Evolutionary conservation across 2,113 vertebrate species (phyloP).

Genomic region (Zapornia atra): DNA sequence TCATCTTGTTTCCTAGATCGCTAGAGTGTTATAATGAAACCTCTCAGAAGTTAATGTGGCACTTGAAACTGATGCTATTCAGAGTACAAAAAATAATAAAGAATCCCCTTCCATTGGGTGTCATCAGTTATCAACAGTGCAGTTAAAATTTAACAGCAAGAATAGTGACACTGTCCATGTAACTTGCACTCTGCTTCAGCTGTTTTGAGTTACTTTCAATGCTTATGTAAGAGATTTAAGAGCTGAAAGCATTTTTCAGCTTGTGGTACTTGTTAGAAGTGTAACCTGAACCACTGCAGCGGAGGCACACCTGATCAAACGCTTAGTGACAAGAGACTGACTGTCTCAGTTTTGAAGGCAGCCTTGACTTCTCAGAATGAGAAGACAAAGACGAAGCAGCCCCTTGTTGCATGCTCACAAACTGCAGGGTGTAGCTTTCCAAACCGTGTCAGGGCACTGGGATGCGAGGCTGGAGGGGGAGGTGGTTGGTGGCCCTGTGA

Average conservation of each 20-base stretch:
- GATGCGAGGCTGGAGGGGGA: background rate
- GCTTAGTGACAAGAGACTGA: constrained; percentile 12
- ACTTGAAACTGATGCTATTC: constrained; percentile 5
- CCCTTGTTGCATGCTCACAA: background rate
- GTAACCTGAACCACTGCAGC: constrained; percentile 31
- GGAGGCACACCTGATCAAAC: constrained; percentile 44
- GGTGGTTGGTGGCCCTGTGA: background rate
- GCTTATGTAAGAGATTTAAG: constrained; percentile 62
- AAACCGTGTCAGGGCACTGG: background rate
- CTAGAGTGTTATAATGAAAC: constrained; percentile 4
- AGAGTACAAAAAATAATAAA: background rate
- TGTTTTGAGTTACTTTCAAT: constrained; percentile 69
- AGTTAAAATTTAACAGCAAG: constrained; percentile 36
- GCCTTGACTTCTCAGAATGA: constrained; percentile 16
- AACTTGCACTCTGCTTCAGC: constrained; percentile 30
- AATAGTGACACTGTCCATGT: background rate
- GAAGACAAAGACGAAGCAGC: constrained; percentile 21
- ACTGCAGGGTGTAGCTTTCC: background rate
- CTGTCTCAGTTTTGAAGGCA: constrained; percentile 37
- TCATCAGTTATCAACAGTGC: constrained; percentile 31
- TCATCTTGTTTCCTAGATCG: constrained; percentile 15
- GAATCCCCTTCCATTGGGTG: constrained; percentile 12
- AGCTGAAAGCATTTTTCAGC: constrained; percentile 55
- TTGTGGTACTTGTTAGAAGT: constrained; percentile 61
- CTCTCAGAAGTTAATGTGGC: constrained; percentile 13